Evolutionary conservation across 2,797 vertebrate genomes (phyloP).

Genomic region (Pseudochromis fuscus): DNA sequence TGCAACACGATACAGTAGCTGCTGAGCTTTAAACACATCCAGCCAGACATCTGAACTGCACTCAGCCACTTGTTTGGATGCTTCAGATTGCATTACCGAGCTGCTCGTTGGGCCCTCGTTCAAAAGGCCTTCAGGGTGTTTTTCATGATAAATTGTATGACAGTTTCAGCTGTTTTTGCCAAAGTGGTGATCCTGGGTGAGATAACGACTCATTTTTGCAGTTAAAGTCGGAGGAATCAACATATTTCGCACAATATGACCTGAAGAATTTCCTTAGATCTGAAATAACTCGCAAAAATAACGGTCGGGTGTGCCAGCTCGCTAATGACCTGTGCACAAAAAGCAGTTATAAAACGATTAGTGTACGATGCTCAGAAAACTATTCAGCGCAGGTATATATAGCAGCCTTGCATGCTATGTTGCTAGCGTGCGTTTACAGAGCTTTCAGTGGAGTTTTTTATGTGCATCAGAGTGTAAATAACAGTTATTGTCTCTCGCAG

Average conservation of each 20-base stretch:
- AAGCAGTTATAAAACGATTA: constrained; percentile 5
- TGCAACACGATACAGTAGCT: constrained; percentile 34
- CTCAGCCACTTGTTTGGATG: constrained; percentile 17
- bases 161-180: constrained; percentile 20
- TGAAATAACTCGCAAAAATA: not conserved
- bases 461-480: constrained; percentile 61
- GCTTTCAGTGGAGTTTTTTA: constrained; percentile 48
- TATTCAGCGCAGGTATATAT: constrained; percentile 13
- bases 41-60: constrained; percentile 3
- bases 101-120: not conserved
- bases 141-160: constrained; percentile 18
- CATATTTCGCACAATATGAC: not conserved
- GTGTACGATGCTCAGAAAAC: not conserved
- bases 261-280: not conserved
- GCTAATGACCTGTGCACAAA: constrained; percentile 1
- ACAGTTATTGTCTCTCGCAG: constrained; percentile 62
- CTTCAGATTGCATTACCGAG: constrained; percentile 9
- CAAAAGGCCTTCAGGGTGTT: constrained; percentile 16
- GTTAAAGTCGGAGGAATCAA: not conserved
- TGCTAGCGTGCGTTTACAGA: constrained; percentile 32
- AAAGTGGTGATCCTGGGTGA: not conserved
- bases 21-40: constrained; percentile 43
- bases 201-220: not conserved
- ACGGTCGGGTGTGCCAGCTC: too few species aligned
- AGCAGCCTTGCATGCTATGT: constrained; percentile 16